Percentiles rank a stretch among this genome's conserved stretches.
Conservation (phyloP, 1,140 invertebrate genomes). For the Stegodyphus mimosarum region DNA sequence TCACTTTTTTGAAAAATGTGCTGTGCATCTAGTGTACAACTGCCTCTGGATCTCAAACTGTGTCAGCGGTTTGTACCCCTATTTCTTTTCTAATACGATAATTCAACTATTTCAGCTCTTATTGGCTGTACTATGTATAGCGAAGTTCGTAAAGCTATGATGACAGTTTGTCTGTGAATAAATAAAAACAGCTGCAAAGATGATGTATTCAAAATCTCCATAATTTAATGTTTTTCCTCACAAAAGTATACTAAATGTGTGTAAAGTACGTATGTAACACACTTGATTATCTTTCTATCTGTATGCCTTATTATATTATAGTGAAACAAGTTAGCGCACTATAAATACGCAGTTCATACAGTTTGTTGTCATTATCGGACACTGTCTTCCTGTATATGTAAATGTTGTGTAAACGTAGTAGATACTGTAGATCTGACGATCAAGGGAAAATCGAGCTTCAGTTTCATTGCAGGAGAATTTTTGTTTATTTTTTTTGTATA, state of each 20-base stretch:
- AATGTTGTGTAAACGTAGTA: conserved; percentile 18
- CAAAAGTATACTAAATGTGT: conserved; percentile 1
- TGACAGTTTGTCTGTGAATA: background rate
- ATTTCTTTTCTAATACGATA: conserved; percentile 9
- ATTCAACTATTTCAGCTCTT: background rate
- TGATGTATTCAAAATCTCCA: conserved; percentile 11
- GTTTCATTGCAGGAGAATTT: background rate
- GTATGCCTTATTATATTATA: conserved; percentile 16
- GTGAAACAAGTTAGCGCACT: conserved; percentile 15
- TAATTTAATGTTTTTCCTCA: conserved; percentile 13
- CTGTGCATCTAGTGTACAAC: background rate
- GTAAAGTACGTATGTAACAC: conserved; percentile 29
- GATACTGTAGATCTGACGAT: background rate
- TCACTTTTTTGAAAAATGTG: background rate
- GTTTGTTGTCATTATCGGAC: conserved; percentile 8
- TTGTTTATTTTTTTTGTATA: no score
- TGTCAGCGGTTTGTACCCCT: background rate
- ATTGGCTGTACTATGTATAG: conserved; percentile 23
- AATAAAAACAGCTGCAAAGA: background rate
- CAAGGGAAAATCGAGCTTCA: conserved; percentile 35
- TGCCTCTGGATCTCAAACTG: background rate
- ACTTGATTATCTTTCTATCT: conserved; percentile 30
- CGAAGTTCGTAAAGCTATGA: background rate
- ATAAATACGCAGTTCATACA: conserved; percentile 37
- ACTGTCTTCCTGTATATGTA: conserved; percentile 56